Evolutionary conservation across 2,113 vertebrate species (phyloP).

Genomic region (Philantomba maxwellii): DNA sequence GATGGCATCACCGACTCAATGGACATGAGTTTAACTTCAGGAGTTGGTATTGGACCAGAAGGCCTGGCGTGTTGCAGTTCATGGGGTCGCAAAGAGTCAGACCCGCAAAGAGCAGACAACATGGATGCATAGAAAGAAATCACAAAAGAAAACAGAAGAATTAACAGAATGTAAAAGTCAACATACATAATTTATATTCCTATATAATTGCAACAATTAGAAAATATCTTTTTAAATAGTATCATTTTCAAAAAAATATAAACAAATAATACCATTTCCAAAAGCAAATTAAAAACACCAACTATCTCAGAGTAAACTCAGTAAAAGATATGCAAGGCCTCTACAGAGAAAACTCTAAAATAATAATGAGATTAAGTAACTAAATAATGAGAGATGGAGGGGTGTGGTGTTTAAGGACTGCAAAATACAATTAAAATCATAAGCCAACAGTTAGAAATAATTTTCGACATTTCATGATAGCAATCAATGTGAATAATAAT

Average conservation of each 20-base stretch:
- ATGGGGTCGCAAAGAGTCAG: rapidly evolving
- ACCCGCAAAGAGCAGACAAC: rapidly evolving
- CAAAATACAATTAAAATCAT: background rate
- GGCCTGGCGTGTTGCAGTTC: background rate
- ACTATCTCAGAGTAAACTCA: background rate
- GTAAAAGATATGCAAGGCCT: background rate
- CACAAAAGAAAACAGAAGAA: background rate
- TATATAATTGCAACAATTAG: background rate
- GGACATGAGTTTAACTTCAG: background rate
- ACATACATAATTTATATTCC: background rate
- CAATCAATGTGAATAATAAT: background rate
- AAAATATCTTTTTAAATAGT: background rate
- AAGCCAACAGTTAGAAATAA: background rate
- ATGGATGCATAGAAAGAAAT: background rate
- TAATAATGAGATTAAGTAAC: background rate
- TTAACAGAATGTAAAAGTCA: background rate
- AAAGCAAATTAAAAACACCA: background rate
- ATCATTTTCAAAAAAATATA: background rate
- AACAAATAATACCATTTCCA: background rate
- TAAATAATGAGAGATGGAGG: background rate
- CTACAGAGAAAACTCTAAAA: background rate
- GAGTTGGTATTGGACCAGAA: background rate
- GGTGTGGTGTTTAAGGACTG: background rate
- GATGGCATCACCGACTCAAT: background rate
- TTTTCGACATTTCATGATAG: background rate